Evolutionary conservation across 2,797 vertebrate species (phyloP), one percentile per base, ranked within the genome.

Genomic region (Sardinella longiceps): DNA sequence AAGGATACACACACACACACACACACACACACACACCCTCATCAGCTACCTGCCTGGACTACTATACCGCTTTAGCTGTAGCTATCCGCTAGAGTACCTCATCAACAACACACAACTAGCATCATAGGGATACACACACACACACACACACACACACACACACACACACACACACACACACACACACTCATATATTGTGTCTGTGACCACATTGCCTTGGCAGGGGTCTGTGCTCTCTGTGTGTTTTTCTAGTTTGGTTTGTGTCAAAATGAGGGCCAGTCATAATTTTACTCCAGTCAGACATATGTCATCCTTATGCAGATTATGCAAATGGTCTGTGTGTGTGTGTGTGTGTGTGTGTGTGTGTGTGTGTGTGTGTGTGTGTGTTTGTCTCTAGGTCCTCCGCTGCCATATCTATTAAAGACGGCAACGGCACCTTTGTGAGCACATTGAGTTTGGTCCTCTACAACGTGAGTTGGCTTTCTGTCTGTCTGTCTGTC

Each of bases 381-480:
- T 33, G 10, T 15, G 3, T 70, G 2, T 66, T 45, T 7, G 81
- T 89, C 88, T 91, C 81, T 92, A 99, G 98, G 87, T 99, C 98
- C 81, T 99, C 98, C 85, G 98, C 97, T 88, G 98, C 97, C 85
- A 96, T 99, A 90, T 97, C 97, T 87, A 96, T 99, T 82, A 97
- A 96, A 93, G 98, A 99, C 92, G 96, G 96, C 92, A 99, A 99
- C 5, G 98, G 98, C 82, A 98, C 98, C 82, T 99, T 99, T 95
- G 96, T 98, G 93, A 99, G 98, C 95, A 99, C 98, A 80, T 92
- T 99, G 93, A 99, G 95, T 94, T 94, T 99, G 93, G 95, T 98
- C 86, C 96, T 99, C 88, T 99, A 98, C 93, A 99, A 99, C 2
- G 98, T 99, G 93, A 99, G 98, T 96, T 90, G 45, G 74, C 74